phyloP scores from a whole-genome alignment of 2,113 vertebrate species.

The Herpetotheres cachinnans region DNA sequence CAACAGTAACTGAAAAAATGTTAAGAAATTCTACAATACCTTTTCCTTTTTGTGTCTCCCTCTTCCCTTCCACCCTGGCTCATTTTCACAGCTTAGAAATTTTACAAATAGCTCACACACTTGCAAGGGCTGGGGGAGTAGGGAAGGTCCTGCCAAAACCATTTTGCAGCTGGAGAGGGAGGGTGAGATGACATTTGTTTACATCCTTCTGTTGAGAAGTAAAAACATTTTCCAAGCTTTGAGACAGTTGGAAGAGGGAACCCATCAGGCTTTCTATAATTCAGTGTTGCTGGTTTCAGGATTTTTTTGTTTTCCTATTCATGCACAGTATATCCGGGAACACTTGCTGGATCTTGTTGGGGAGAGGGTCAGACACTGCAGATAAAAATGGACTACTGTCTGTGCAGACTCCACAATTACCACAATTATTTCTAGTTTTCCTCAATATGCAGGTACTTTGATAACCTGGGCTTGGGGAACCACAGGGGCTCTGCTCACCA shows the following conservation, averaged over 20 bases:
- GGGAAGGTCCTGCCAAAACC: constrained; percentile 53
- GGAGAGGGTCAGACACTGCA: constrained; percentile 1
- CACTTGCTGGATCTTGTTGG: constrained; percentile 4
- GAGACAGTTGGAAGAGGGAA: constrained; percentile 17
- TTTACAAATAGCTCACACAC: constrained; percentile 56
- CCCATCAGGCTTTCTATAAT: neutral
- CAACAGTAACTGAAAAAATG: neutral
- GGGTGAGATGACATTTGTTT: constrained; percentile 49
- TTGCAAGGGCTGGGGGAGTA: constrained; percentile 45
- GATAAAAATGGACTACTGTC: neutral
- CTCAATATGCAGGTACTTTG: neutral
- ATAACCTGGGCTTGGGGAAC: neutral
- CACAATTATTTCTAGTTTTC: neutral
- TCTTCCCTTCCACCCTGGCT: constrained; percentile 32
- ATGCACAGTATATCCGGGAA: neutral
- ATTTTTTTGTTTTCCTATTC: neutral
- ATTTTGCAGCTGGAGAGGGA: constrained; percentile 58
- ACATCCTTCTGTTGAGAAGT: constrained; percentile 42
- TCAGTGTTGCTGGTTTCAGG: neutral
- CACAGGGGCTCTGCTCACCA: neutral
- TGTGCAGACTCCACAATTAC: neutral
- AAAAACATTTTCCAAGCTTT: constrained; percentile 33
- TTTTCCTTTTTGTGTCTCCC: neutral
- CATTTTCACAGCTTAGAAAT: constrained; percentile 50
- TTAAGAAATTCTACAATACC: neutral